Base-by-base conservation (phyloP, 1,140 invertebrate species). In the Drosophila littoralis region DNA sequence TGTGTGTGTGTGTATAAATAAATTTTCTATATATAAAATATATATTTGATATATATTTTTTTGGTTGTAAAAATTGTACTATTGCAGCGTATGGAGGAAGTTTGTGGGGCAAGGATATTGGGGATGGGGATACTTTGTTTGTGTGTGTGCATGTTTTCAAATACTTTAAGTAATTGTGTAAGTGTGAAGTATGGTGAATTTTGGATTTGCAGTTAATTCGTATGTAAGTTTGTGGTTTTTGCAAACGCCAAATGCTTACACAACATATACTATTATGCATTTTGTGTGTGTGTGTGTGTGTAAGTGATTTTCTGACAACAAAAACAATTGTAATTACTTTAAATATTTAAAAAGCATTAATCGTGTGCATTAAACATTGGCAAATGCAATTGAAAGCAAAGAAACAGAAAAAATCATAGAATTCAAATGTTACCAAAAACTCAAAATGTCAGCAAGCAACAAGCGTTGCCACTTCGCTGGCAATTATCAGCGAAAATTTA, bases 11-110 rank as follows among this genome's bases (percentile, higher is more conserved):
- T 91, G 73, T 81, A 76, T 91, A 91, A 78, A 84, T 83, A 73
- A 75, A 88, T 84, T 89, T 77, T 89, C 64, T 81, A 73, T 91
- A 79, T 76, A 85, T 86, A 68, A 82, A 78, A 84, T 89, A 83
- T 89, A 90, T 90, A 88, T 88, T 89, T 80, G 65, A 89, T 88
- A 88, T 88, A 88, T 82, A 82, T 81, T 64, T 75, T 66, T 88
- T 89, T 88, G 83, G 83, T 88, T 88, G 79, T 88, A 90, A 90
- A 92, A 89, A 72, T 91, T 92, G 91, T 92, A 92, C 91, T 92
- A 92, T 92, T 92, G 91, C 91, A 92, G 86, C 89, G 91, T 92
- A 90, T 92, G 91, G 91, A 92, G 91, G 91, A 92, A 72, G 58
- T 81, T 78, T 79, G 67, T 57, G 68, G 66, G 71, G 59, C 54